Conservation (phyloP, 2,888 invertebrate species). For the Dolichomitus sp. region DNA sequence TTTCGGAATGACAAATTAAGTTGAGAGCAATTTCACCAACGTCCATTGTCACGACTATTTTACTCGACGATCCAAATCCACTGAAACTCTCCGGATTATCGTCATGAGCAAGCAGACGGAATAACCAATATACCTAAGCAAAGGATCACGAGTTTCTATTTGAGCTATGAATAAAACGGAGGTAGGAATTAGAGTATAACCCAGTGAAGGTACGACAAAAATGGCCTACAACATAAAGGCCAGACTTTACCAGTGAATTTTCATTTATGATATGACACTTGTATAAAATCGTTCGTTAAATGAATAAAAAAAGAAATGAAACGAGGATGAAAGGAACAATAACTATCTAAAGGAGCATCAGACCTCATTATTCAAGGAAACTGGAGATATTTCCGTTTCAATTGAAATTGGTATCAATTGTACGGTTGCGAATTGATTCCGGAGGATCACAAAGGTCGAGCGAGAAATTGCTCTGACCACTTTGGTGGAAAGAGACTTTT, state of each 20-base stretch:
- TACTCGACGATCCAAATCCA: neutral
- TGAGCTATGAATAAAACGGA: slow-evolving; percentile 16
- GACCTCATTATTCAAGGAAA: neutral
- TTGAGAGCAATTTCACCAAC: neutral
- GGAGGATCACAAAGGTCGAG: slow-evolving; percentile 14
- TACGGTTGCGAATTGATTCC: slow-evolving; percentile 7
- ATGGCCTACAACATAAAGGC: neutral
- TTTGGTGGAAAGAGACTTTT: neutral
- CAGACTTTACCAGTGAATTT: neutral
- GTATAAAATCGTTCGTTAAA: neutral
- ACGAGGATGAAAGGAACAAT: neutral
- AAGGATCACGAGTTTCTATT: neutral
- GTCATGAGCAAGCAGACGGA: neutral
- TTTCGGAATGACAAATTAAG: no score
- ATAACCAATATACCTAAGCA: slow-evolving; percentile 6
- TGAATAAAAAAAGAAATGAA: neutral
- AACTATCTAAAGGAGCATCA: neutral
- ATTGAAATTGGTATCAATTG: slow-evolving; percentile 37
- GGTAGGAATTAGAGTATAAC: neutral
- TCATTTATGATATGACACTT: neutral
- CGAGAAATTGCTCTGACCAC: slow-evolving; percentile 20
- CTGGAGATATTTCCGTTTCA: neutral
- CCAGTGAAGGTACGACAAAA: neutral
- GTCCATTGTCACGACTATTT: neutral
- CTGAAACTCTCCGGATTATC: neutral